phyloP scores from a whole-genome alignment of 2,888 invertebrate species.

The Tetragonisca angustula region DNA sequence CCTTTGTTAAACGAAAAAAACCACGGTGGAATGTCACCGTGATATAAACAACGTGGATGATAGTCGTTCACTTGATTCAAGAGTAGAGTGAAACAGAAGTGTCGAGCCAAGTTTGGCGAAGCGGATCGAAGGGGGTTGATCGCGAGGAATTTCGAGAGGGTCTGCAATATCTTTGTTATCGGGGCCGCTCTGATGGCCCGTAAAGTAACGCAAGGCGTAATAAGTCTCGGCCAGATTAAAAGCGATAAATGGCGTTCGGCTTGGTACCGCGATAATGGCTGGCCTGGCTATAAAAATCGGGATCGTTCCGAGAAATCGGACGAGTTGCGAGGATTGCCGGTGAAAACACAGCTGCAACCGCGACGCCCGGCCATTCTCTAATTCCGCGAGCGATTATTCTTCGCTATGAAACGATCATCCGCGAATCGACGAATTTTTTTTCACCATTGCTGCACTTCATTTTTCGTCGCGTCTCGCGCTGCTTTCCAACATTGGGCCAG shows the following conservation, averaged over 20 bases:
- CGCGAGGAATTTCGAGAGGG: constrained; percentile 13
- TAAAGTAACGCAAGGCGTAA: constrained; percentile 46
- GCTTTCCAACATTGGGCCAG: background rate
- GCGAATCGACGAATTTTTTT: no score
- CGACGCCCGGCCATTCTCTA: constrained; percentile 28
- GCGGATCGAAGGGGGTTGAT: background rate
- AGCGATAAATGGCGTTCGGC: constrained; percentile 51
- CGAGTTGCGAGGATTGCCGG: constrained; percentile 8
- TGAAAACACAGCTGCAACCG: constrained; percentile 36
- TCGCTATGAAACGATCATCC: constrained; percentile 2
- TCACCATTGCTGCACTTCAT: background rate
- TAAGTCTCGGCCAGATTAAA: constrained; percentile 54
- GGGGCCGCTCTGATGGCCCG: constrained; percentile 31
- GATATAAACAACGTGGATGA: no score
- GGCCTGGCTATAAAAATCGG: constrained; percentile 45
- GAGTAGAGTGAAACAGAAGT: background rate
- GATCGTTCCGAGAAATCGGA: constrained; percentile 22
- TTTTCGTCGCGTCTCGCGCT: background rate
- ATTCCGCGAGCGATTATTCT: constrained; percentile 37
- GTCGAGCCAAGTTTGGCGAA: no score
- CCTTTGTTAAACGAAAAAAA: background rate
- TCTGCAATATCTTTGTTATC: constrained; percentile 44
- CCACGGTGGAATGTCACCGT: no score
- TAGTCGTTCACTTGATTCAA: background rate
- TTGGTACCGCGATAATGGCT: constrained; percentile 40